phyloP scores from a whole-genome alignment of 2,797 vertebrate genomes.

The Thripadectes ignobilis region DNA sequence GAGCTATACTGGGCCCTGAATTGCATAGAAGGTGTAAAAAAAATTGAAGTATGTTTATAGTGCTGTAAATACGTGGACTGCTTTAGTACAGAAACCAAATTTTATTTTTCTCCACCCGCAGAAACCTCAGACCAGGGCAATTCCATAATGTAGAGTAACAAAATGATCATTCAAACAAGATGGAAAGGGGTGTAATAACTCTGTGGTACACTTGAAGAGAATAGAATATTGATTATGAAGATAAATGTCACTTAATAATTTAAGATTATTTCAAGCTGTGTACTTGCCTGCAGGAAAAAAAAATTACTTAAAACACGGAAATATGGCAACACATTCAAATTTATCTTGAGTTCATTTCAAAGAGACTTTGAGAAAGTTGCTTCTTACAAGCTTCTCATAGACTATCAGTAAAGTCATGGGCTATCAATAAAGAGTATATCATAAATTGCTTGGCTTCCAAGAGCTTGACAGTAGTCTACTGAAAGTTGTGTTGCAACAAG shows the following conservation, averaged over 20 bases:
- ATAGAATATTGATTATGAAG: background rate
- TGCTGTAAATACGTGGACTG: background rate
- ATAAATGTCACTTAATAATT: background rate
- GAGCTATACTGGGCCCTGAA: background rate
- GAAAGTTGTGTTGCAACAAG: background rate
- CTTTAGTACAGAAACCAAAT: background rate
- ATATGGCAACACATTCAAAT: background rate
- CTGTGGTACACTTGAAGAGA: background rate
- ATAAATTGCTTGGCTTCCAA: background rate
- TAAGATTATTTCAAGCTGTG: background rate
- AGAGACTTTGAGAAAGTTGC: background rate
- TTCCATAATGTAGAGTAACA: background rate
- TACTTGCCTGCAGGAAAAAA: background rate
- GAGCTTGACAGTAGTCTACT: background rate
- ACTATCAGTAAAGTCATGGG: background rate
- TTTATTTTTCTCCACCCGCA: background rate
- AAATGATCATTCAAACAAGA: background rate
- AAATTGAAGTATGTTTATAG: background rate
- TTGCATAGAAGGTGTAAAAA: background rate
- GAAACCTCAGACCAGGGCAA: background rate
- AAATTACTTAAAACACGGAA: background rate
- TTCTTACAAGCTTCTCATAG: rapidly evolving
- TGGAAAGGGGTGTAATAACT: background rate
- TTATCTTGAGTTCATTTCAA: background rate
- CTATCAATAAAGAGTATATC: background rate